Evolutionary conservation across 37 sponge, comb jelly and placozoan genomes (phyloP).

Genomic region (Corticium candelabrum): DNA sequence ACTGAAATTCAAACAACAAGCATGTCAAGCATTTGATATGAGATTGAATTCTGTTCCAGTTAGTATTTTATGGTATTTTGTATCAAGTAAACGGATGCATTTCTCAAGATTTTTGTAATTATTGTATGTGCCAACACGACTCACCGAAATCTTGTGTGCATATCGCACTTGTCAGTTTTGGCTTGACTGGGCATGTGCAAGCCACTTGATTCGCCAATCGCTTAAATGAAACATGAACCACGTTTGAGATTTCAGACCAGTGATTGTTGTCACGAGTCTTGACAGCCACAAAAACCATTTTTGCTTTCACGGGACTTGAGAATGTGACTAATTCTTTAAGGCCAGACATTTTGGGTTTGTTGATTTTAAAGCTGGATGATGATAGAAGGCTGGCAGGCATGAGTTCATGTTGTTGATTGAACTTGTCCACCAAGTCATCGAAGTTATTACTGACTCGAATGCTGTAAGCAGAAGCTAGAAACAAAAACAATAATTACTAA

Average conservation of each 20-base stretch:
- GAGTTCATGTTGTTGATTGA: not conserved
- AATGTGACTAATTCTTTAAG: not conserved
- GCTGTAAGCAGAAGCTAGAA: not conserved
- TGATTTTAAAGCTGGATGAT: not conserved
- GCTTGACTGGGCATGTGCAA: not conserved
- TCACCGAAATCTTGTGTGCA: not conserved
- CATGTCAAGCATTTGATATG: too few species aligned
- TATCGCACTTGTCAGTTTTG: not conserved
- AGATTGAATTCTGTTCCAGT: too few species aligned
- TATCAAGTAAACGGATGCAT: too few species aligned
- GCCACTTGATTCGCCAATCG: too few species aligned
- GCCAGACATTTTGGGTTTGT: not conserved
- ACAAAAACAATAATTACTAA: too few species aligned
- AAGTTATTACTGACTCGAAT: not conserved
- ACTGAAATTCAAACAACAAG: too few species aligned
- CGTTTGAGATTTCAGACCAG: not conserved
- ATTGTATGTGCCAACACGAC: not conserved
- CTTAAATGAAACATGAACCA: not conserved
- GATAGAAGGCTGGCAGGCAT: not conserved
- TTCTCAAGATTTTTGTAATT: too few species aligned
- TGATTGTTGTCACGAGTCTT: not conserved
- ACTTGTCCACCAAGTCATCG: not conserved
- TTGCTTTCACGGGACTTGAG: not conserved
- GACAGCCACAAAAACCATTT: not conserved
- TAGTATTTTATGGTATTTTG: too few species aligned